Conservation (phyloP, 2,888 invertebrate species). For the Lobophora halterata region DNA sequence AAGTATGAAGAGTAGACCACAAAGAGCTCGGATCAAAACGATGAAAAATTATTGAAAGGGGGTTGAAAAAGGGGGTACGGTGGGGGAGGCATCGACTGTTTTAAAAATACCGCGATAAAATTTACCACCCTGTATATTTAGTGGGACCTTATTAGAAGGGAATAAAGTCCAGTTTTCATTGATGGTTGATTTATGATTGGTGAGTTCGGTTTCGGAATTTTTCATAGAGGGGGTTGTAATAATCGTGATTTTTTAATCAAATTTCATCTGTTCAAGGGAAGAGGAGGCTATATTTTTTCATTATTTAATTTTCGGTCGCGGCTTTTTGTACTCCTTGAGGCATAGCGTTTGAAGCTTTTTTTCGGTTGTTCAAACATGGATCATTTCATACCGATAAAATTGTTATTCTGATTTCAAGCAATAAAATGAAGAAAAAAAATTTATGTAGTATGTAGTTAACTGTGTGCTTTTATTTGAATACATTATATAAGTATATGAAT, state of each 20-base stretch:
- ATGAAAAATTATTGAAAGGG: conserved; percentile 81
- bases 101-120: conserved; percentile 52
- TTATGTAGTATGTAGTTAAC: too few species aligned
- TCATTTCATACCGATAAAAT: conserved; percentile 49
- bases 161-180: conserved; percentile 34
- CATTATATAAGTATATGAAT: too few species aligned
- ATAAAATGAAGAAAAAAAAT: too few species aligned
- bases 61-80: conserved; percentile 56
- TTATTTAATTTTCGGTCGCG: conserved; percentile 78
- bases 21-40: conserved; percentile 77
- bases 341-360: conserved; percentile 74
- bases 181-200: conserved; percentile 17
- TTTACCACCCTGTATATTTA: conserved; percentile 29
- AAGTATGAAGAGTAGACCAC: conserved; percentile 73
- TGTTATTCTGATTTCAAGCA: too few species aligned
- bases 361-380: conserved; percentile 52
- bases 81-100: conserved; percentile 68
- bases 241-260: conserved; percentile 83
- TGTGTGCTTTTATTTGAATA: too few species aligned
- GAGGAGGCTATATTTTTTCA: conserved; percentile 79
- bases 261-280: conserved; percentile 80
- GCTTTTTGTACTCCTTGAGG: conserved; percentile 71
- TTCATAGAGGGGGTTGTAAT: conserved; percentile 72
- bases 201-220: conserved; percentile 41
- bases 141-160: conserved; percentile 17